Evolutionary conservation across 2,888 invertebrate genomes (phyloP), one percentile per base, ranked within the genome.

Genomic region (Dryocosmus kuriphilus): DNA sequence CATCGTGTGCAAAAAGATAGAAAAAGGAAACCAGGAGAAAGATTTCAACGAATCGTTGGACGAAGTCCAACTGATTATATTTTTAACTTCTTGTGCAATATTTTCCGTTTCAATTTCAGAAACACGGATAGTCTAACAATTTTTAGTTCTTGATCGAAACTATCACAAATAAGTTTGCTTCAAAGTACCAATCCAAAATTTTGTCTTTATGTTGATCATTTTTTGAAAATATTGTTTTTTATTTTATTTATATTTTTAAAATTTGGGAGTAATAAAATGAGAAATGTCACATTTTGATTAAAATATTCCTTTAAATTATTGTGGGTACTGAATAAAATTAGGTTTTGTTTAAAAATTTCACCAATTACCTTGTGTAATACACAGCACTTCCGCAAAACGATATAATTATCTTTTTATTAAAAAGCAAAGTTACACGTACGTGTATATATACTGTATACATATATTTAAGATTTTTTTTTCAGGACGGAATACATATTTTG

Each of bases 401-500:
- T 65, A 38, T 46, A 67, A 8, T 5, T 51, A 51, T 30, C 5
- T 57, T 71, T 46, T 71, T 71, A 51, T 71, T 71, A 51, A 32
- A 51, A 71, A 71, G 71, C 51, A n/a, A 67, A 67, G 9, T 67
- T 46, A 41, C 46, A 67, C 67, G 19, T 67, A 27, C 41, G 67
- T 67, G 41, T 67, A 67, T 16, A 67, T 46, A 63, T 41, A 41
- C 16, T 63, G 35, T 63, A 65, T 67, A 67, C 24, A 71, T 71
- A 14, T 51, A 65, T 65, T 51, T 51, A 51, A 71, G 51, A 30
- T 51, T 51, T 71, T 35, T n/a, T 35, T 41, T 71, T 71, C 46
- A 71, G 71, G 71, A 71, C 71, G 71, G 71, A 71, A 71, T 71
- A 71, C 71, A 71, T 71, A 55, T 67, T 67, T 41, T 67, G 41